Percentiles rank a stretch among this genome's conserved stretches.
Conservation (phyloP, 2,797 vertebrate species). For the Hippoglossus hippoglossus region DNA sequence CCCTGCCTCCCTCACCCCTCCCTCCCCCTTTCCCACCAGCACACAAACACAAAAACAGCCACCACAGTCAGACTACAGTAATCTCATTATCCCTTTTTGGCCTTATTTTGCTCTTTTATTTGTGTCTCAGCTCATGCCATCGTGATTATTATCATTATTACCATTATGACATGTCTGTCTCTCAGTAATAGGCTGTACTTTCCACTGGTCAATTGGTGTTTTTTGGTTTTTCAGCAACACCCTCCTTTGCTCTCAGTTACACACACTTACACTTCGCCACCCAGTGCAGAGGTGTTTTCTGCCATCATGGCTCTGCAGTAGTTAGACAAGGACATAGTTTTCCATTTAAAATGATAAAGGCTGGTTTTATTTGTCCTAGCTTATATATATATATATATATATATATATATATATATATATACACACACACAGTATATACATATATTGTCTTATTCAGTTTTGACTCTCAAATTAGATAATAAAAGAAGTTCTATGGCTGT, state of each 20-base stretch:
- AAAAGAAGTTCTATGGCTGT: too few species aligned
- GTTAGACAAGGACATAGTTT: neutral
- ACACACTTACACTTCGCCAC: neutral
- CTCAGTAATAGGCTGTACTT: constrained; percentile 62
- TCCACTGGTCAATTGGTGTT: constrained; percentile 62
- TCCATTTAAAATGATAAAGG: neutral
- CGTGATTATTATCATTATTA: constrained; percentile 70
- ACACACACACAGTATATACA: too few species aligned
- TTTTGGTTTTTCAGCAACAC: constrained; percentile 57
- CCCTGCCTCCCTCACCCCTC: constrained; percentile 22
- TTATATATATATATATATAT: neutral
- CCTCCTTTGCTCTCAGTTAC: constrained; percentile 24
- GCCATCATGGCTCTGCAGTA: too few species aligned
- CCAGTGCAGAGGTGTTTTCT: neutral
- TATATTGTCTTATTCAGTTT: too few species aligned
- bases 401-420: too few species aligned
- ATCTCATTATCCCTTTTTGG: constrained; percentile 68
- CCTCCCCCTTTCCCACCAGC: too few species aligned
- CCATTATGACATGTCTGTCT: constrained; percentile 72
- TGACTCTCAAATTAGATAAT: too few species aligned
- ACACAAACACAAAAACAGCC: constrained; percentile 33
- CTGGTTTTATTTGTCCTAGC: neutral
- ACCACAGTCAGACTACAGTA: constrained; percentile 59
- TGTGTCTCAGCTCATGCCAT: constrained; percentile 44
- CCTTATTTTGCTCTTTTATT: constrained; percentile 71